These are phyloP conservation scores for Neosalanx taihuensis DNA, from an alignment of 2,797 vertebrate species.

Conservation along the genomic window DNA sequence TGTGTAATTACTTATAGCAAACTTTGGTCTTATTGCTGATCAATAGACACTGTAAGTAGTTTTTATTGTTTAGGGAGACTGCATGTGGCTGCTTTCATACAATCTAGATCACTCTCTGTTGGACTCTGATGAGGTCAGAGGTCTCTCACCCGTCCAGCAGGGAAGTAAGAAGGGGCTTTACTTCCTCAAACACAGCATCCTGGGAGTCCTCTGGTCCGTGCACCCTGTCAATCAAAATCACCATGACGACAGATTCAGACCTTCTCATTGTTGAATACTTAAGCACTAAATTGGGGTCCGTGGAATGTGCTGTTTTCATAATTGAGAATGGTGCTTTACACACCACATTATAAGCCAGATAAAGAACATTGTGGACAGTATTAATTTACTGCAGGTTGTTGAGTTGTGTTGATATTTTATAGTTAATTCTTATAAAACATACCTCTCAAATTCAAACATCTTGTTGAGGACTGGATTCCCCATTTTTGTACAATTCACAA, in stretches of 20 bases:
- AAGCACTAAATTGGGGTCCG: too few species aligned
- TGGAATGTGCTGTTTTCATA: too few species aligned
- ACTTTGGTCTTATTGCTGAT: neutral
- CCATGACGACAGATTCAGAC: neutral
- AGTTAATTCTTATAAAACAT: slow-evolving; percentile 1
- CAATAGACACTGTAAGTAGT: neutral
- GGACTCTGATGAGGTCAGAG: neutral
- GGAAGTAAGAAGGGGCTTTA: slow-evolving; percentile 80
- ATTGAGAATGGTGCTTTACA: too few species aligned
- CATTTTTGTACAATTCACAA: slow-evolving; percentile 72
- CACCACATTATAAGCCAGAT: neutral
- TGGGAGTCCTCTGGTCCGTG: slow-evolving; percentile 76
- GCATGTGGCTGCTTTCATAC: too few species aligned
- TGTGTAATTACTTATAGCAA: neutral
- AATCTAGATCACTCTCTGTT: neutral
- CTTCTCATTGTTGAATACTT: too few species aligned
- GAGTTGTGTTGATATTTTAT: neutral
- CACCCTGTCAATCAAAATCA: slow-evolving; percentile 64
- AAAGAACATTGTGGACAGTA: neutral
- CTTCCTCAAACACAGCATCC: slow-evolving; percentile 76
- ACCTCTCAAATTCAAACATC: slow-evolving; percentile 87
- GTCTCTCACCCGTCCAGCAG: slow-evolving; percentile 82
- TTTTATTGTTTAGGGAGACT: too few species aligned
- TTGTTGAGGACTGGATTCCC: slow-evolving; percentile 69
- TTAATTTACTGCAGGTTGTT: neutral